Evolutionary conservation across 2,888 invertebrate genomes (phyloP).

Genomic region (Drosophila falleni): DNA sequence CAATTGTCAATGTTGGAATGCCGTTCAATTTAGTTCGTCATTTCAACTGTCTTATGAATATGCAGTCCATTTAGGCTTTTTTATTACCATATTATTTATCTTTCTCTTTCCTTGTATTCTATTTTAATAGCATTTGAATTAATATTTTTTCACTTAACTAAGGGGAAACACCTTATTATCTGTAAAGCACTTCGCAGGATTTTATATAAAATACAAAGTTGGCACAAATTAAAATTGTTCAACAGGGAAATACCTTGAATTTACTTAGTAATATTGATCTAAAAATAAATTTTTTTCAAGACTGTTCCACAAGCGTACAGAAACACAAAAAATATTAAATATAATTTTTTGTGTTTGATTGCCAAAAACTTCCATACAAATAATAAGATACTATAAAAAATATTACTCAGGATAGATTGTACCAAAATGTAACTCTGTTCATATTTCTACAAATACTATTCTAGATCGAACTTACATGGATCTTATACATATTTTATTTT

Average conservation of each 20-base stretch:
- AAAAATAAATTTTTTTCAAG: too few relatives aligned
- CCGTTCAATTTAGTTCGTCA: slow-evolving; percentile 57
- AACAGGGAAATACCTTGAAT: neutral
- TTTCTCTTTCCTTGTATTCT: slow-evolving; percentile 2
- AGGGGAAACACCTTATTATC: slow-evolving; percentile 2
- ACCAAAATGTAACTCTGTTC: too few relatives aligned
- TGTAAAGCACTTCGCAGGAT: neutral
- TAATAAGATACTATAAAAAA: neutral
- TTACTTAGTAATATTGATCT: neutral
- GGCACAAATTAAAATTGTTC: neutral
- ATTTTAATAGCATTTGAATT: neutral
- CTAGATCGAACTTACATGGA: too few relatives aligned
- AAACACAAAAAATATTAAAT: too few relatives aligned
- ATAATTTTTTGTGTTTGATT: too few relatives aligned
- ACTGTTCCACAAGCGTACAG: neutral
- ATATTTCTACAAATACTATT: too few relatives aligned
- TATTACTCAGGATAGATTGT: too few relatives aligned
- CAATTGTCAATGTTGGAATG: slow-evolving; percentile 66
- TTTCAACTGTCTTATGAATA: slow-evolving; percentile 55
- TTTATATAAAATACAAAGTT: neutral
- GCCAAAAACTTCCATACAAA: neutral
- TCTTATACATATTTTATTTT: too few relatives aligned
- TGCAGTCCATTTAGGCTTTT: slow-evolving; percentile 41
- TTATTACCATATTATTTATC: neutral
- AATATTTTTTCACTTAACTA: neutral